Evolutionary conservation across 2,113 vertebrate species (phyloP), one percentile per base, ranked within the genome.

Genomic region (Cynopterus brachyotis): DNA sequence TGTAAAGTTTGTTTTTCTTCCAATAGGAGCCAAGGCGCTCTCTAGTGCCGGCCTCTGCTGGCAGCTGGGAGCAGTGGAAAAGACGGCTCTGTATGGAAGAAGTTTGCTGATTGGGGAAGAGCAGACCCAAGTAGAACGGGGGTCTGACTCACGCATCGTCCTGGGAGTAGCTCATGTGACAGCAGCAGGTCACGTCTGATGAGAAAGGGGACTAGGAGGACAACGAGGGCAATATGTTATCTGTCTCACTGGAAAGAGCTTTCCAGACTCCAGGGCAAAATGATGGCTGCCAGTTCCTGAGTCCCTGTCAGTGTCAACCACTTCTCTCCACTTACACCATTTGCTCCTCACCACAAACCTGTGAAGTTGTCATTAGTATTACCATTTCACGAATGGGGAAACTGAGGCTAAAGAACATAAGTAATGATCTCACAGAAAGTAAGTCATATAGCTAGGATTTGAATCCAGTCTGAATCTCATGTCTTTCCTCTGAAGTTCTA

Each of bases 1-100:
- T 97, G 93, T 91, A 98, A 95, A 97, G 97, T 98, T 97, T 98
- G 96, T 97, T 98, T 98, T 98, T 95, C 97, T 98, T 98, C 96
- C 53, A 81, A 67, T 84, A 89, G 86, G 89, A 97, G 98, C 98
- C 98, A 98, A 96, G 97, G 69, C n/a, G 7, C 85, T 97, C 96
- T 96, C 94, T 91, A 85, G 89, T 20, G 75, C 89, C 8, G 57
- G 93, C 88, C 82, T 93, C 79, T 76, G 85, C 94, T 97, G 98
- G 97, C 97, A 81, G 95, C 89, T 53, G 91, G 93, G 92, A 76
- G 78, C 81, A 79, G 83, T 95, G 96, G 97, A 96, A 96, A 97
- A 97, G 96, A 97, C 94, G 95, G 96, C 96, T 97, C 37, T 75
- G 69, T 26, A 50, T 93, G 96, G 97, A 95, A 96, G 96, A 69